Evolutionary conservation across 2,888 invertebrate species (phyloP).

Genomic region (Pyrrhia umbra): DNA sequence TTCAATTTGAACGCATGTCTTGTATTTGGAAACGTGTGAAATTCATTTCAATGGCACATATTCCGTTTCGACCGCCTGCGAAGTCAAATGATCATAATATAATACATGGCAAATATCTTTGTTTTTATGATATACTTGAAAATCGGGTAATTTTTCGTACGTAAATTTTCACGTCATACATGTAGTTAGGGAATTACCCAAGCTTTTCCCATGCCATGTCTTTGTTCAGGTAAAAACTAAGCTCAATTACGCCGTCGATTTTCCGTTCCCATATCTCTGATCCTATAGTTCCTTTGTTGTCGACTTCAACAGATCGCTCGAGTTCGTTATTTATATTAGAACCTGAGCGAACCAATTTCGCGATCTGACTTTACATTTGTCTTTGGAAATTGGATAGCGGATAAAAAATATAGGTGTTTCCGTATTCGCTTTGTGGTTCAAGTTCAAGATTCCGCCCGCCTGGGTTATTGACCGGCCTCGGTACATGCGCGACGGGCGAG

Average conservation of each 20-base stretch:
- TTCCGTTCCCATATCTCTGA: slow-evolving; percentile 26
- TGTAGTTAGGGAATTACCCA: slow-evolving; percentile 30
- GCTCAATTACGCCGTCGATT: slow-evolving; percentile 32
- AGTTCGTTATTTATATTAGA: slow-evolving; percentile 57
- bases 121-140: slow-evolving; percentile 14
- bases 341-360: slow-evolving; percentile 48
- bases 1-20: slow-evolving; percentile 27
- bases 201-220: slow-evolving; percentile 16
- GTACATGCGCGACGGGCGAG: slow-evolving; percentile 77
- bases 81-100: slow-evolving; percentile 39
- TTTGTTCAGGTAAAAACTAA: slow-evolving; percentile 35
- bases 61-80: slow-evolving; percentile 11
- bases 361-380: slow-evolving; percentile 65
- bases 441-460: slow-evolving; percentile 83
- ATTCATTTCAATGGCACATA: slow-evolving; percentile 40
- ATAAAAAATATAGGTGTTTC: slow-evolving; percentile 70
- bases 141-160: slow-evolving; percentile 1
- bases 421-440: slow-evolving; percentile 80
- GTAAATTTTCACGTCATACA: slow-evolving; percentile 10
- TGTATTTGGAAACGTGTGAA: slow-evolving; percentile 48
- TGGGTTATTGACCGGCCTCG: slow-evolving; percentile 83
- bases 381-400: slow-evolving; percentile 64
- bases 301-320: slow-evolving; percentile 54
- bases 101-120: slow-evolving; percentile 40
- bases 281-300: slow-evolving; percentile 31